A percentile compares a stretch with the other conserved stretches of the same genome.
Conservation (phyloP, 2,888 invertebrate genomes). For the Nomada fucata region DNA sequence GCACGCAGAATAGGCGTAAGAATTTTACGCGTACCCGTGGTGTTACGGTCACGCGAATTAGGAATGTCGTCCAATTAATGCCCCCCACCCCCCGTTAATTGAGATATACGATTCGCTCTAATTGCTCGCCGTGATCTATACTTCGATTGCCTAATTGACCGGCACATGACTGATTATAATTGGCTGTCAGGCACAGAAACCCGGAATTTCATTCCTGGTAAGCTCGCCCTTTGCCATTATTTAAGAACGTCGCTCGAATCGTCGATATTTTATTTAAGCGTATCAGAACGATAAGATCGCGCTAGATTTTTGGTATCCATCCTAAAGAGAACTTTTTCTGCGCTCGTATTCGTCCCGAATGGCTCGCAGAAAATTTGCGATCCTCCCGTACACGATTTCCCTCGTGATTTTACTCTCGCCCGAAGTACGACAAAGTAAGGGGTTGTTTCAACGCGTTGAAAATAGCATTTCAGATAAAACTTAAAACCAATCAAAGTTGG, state of each 20-base stretch:
- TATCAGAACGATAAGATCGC: not conserved
- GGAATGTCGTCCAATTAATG: slow-evolving; percentile 21
- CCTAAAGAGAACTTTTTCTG: not conserved
- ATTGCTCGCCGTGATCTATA: slow-evolving; percentile 48
- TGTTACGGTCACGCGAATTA: not conserved
- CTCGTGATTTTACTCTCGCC: not conserved
- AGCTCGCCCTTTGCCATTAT: slow-evolving; percentile 27
- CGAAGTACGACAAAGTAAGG: not conserved
- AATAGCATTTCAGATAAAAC: slow-evolving; percentile 54
- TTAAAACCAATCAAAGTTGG: slow-evolving; percentile 62
- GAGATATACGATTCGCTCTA: slow-evolving; percentile 29
- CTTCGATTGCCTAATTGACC: slow-evolving; percentile 68
- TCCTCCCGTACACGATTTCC: not conserved
- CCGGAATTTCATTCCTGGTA: slow-evolving; percentile 51
- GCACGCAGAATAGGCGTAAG: not conserved
- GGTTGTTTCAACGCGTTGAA: slow-evolving; percentile 14
- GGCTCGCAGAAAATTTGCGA: not conserved
- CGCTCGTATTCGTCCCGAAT: too few species aligned
- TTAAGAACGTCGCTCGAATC: slow-evolving; percentile 19
- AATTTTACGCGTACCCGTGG: not conserved
- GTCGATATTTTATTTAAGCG: slow-evolving; percentile 17
- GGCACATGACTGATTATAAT: slow-evolving; percentile 70
- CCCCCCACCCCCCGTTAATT: slow-evolving; percentile 5
- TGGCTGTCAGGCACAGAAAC: slow-evolving; percentile 63
- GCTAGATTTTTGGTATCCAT: not conserved